phyloP scores from a whole-genome alignment of 2,113 vertebrate genomes.

The Monopterus albus region DNA sequence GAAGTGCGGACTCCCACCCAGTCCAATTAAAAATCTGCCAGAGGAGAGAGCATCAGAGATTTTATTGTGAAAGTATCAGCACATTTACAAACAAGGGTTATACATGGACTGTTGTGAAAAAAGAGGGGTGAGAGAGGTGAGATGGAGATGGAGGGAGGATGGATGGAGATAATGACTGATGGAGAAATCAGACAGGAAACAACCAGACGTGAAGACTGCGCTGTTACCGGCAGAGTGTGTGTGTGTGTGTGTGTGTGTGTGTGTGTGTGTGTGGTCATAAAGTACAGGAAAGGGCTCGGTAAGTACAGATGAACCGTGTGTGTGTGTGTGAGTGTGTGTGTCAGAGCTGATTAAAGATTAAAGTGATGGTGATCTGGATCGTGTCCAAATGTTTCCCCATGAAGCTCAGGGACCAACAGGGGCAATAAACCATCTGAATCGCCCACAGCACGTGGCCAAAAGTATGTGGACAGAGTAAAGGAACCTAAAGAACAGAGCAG shows the following conservation, averaged over 20 bases:
- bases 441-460: neutral
- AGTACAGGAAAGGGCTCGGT: constrained; percentile 72
- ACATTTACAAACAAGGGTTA: no score
- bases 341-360: constrained; percentile 69
- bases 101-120: no score
- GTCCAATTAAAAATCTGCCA: no score
- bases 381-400: constrained; percentile 60
- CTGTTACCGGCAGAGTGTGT: constrained; percentile 19
- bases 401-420: constrained; percentile 36
- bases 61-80: no score
- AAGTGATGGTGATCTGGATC: constrained; percentile 64
- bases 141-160: neutral
- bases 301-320: constrained; percentile 67
- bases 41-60: no score
- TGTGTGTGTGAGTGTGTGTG: constrained; percentile 36
- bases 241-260: constrained; percentile 32
- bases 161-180: constrained; percentile 21
- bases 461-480: constrained; percentile 21
- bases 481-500: no score
- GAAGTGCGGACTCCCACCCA: no score
- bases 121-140: neutral
- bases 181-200: constrained; percentile 24
- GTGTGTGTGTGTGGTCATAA: constrained; percentile 37
- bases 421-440: constrained; percentile 16
- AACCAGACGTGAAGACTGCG: neutral